A percentile compares a stretch with the other conserved stretches of the same genome.
Evolutionary conservation across 1,140 invertebrate genomes (phyloP).

Genomic region (Zaprionus davidi): DNA sequence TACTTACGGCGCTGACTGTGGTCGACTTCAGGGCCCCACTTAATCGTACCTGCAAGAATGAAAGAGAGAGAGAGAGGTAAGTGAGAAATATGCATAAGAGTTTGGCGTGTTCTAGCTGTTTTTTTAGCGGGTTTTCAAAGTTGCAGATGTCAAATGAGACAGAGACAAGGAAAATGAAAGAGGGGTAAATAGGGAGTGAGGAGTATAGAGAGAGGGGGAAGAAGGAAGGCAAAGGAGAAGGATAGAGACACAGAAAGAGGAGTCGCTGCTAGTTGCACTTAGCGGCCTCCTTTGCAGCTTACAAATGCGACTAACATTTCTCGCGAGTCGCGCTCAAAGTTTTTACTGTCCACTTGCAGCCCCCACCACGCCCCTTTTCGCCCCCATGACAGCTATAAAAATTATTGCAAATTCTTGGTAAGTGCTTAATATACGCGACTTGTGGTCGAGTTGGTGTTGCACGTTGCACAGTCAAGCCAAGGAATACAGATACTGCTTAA

Average conservation of each 20-base stretch:
- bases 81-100: constrained; percentile 36
- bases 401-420: constrained; percentile 43
- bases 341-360: constrained; percentile 18
- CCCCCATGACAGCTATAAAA: constrained; percentile 28
- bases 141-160: constrained; percentile 13
- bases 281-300: constrained; percentile 16
- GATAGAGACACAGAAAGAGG: not conserved
- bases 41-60: constrained; percentile 53
- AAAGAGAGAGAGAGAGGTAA: constrained; percentile 22
- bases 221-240: not conserved
- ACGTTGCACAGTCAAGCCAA: constrained; percentile 8
- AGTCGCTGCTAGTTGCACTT: not conserved
- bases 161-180: not conserved
- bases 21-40: constrained; percentile 48
- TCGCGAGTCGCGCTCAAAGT: constrained; percentile 3
- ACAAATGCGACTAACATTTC: constrained; percentile 17
- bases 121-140: constrained; percentile 20
- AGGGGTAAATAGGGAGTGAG: not conserved
- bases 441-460: constrained; percentile 1
- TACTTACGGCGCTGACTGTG: constrained; percentile 67
- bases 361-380: not conserved
- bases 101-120: constrained; percentile 43
- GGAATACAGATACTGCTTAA: not conserved
- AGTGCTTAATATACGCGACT: constrained; percentile 29
- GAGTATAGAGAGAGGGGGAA: not conserved